Evolutionary conservation across 2,113 vertebrate species (phyloP), one percentile per base, ranked within the genome.

Genomic region (Eonycteris spelaea): DNA sequence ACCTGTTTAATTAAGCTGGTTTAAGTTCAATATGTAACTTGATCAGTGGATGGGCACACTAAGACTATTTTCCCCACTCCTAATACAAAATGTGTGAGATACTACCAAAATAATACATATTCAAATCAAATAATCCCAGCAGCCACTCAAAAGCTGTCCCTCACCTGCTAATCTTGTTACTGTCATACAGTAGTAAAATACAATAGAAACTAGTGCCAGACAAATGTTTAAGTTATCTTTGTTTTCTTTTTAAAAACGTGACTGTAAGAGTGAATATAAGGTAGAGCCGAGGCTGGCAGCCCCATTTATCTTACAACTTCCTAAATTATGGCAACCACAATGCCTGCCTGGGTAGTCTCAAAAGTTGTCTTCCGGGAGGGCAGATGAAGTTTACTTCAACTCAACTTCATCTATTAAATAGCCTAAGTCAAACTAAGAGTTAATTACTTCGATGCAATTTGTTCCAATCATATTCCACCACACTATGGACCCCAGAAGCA

Each of bases 111-210:
- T 51, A 94, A 1, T 95, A 93, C 78, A 48, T 65, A 88, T 33
- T 93, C 61, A 95, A 77, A 40, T 87, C 53, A 96, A 87, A 63
- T 70, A 97, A 97, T 89, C 86, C 90, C 93, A 98, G 57, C 91
- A 97, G 95, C 45, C 98, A 97, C 94, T 97, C 84, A 97, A 91
- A 96, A 93, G 19, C 79, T 97, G 80, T 96, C 89, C 95, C 57
- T 97, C 96, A 95, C 80, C 91, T 77, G 88, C 92, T 90, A 71
- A 65, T 96, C 48, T 85, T 13, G 68, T 96, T 98, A 87, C 24
- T 87, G 75, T 82, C 7, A 91, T 7, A 98, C 93, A 98, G 78
- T 86, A 98, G 96, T 97, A 98, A 98, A 98, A 98, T 96, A 97
- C 95, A 98, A 98, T 98, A 98, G 97, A 93, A 92, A 97, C 94